These are phyloP conservation scores for Chionoecetes opilio DNA, from an alignment of 1,140 invertebrate species.

Conservation along the genomic window DNA sequence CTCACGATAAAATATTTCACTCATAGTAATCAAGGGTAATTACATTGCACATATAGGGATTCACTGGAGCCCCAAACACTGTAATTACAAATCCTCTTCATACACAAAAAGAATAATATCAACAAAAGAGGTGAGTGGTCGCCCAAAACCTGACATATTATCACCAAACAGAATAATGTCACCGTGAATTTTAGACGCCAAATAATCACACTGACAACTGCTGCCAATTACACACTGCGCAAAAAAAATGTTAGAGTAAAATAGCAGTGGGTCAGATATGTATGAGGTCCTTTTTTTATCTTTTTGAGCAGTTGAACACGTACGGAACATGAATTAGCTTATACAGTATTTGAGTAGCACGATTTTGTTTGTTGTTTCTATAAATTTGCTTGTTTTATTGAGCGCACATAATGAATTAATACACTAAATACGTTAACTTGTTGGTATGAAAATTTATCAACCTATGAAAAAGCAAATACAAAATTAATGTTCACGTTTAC, in stretches of 20 bases:
- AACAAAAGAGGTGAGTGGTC: neutral
- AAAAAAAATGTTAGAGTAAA: neutral
- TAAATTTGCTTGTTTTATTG: conserved; percentile 3
- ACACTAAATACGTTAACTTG: conserved; percentile 19
- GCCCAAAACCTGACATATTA: neutral
- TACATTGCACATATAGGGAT: conserved; percentile 13
- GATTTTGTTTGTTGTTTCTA: neutral
- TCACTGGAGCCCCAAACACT: neutral
- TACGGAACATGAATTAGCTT: neutral
- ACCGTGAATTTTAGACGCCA: conserved; percentile 13
- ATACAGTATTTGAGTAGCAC: neutral
- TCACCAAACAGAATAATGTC: neutral
- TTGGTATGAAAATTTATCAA: neutral
- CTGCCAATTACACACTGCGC: neutral
- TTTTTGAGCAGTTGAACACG: neutral
- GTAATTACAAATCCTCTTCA: neutral
- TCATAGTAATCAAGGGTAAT: neutral
- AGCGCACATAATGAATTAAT: conserved; percentile 7
- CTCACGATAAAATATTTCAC: neutral
- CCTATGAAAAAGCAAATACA: neutral
- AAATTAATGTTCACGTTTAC: neutral
- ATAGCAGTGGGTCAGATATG: neutral
- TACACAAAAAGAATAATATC: neutral
- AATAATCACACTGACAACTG: neutral
- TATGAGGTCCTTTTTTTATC: neutral